These are phyloP conservation scores for Temnopleurus reevesii DNA, from an alignment of 53 echinoderm and acorn worm species.

Conservation along the genomic window DNA sequence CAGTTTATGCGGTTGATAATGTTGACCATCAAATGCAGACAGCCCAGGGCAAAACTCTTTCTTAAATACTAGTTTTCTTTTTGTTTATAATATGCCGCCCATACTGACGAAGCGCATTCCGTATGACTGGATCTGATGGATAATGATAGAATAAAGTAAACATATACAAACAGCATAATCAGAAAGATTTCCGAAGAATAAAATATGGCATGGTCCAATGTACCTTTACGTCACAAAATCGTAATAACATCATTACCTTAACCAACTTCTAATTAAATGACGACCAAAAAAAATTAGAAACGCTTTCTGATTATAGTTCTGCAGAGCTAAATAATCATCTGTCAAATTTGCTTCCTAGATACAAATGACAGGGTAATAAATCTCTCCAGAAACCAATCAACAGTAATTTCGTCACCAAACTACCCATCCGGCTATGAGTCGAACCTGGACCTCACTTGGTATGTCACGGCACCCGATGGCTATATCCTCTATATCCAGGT, in stretches of 20 bases:
- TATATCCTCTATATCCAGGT: background rate
- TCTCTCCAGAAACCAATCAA: background rate
- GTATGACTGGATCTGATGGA: too few relatives aligned
- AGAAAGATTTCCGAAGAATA: too few relatives aligned
- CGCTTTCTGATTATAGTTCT: background rate
- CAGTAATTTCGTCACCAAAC: background rate
- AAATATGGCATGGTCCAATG: too few relatives aligned
- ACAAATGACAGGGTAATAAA: background rate
- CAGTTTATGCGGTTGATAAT: too few relatives aligned
- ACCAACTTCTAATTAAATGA: background rate
- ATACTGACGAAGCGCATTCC: too few relatives aligned
- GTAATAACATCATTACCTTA: background rate
- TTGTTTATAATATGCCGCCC: too few relatives aligned
- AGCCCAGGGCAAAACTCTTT: too few relatives aligned
- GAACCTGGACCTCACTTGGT: constrained; percentile 2
- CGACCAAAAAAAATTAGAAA: too few relatives aligned
- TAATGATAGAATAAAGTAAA: too few relatives aligned
- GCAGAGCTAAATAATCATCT: background rate
- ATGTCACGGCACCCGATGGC: background rate
- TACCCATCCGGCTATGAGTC: background rate
- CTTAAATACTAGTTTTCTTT: too few relatives aligned
- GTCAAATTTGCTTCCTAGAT: background rate
- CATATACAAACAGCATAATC: too few relatives aligned
- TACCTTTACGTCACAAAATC: background rate
- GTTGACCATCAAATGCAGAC: too few relatives aligned